Evolutionary conservation across 2,113 vertebrate genomes (phyloP).

Genomic region (Helogale parvula): DNA sequence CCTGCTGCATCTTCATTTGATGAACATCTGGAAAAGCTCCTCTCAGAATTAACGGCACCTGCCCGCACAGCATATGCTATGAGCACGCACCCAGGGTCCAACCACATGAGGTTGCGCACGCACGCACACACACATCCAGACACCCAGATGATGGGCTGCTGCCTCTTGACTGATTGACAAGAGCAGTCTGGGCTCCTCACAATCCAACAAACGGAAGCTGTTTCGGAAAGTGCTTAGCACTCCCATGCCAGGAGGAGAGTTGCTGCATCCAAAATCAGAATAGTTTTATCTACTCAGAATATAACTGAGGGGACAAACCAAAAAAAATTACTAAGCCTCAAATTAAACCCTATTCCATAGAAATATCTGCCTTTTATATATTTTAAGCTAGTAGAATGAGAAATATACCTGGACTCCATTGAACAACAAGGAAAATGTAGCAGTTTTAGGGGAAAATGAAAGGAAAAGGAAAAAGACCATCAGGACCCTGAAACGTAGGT

Average conservation of each 20-base stretch:
- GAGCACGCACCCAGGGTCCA: not conserved
- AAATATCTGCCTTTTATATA: not conserved
- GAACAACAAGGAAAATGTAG: not conserved
- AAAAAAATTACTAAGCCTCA: not conserved
- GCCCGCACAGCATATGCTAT: not conserved
- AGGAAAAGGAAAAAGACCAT: not conserved
- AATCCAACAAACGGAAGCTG: not conserved
- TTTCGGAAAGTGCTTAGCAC: not conserved
- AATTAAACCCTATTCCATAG: not conserved
- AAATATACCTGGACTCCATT: not conserved
- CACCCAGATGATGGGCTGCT: too few relatives aligned
- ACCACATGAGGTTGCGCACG: not conserved
- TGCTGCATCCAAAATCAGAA: not conserved
- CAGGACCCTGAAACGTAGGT: not conserved
- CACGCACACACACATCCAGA: rapidly evolving
- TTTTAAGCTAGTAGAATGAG: not conserved
- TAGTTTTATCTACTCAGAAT: not conserved
- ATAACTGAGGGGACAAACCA: not conserved
- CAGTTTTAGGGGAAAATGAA: slow-evolving; percentile 5
- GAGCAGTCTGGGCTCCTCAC: not conserved
- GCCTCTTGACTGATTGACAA: not conserved
- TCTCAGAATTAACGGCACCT: not conserved
- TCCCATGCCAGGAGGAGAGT: not conserved
- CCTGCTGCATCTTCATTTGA: not conserved
- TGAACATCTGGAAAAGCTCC: not conserved